phyloP scores from a whole-genome alignment of 2,888 invertebrate genomes.

The Tetheella fluctuosa region DNA sequence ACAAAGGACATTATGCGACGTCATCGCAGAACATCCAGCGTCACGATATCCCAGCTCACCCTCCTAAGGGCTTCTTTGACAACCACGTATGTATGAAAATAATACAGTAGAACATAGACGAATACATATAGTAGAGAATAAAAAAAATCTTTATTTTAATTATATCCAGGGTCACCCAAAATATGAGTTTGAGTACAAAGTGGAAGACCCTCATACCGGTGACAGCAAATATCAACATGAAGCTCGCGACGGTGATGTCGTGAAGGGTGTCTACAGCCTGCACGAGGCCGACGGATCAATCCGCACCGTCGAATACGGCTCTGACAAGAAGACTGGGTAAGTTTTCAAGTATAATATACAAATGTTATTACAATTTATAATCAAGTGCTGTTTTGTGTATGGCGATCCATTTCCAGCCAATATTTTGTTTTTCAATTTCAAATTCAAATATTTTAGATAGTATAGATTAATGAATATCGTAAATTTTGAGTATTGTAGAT shows the following conservation, averaged over 20 bases:
- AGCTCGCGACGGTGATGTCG: slow-evolving; percentile 82
- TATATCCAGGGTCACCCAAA: slow-evolving; percentile 71
- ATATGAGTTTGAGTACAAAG: slow-evolving; percentile 83
- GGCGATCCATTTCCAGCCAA: too few species aligned
- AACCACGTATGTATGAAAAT: slow-evolving; percentile 41
- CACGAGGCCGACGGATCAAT: slow-evolving; percentile 76
- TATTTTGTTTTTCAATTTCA: too few species aligned
- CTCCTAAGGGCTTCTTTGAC: slow-evolving; percentile 52
- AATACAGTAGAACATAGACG: too few species aligned
- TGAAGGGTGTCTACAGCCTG: slow-evolving; percentile 78
- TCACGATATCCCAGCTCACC: slow-evolving; percentile 47
- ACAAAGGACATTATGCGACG: slow-evolving; percentile 18
- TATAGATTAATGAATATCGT: too few species aligned
- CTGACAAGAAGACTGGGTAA: slow-evolving; percentile 75
- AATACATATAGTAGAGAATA: too few species aligned
- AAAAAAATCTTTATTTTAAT: slow-evolving; percentile 6
- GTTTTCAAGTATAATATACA: slow-evolving; percentile 16
- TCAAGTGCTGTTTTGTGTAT: too few species aligned
- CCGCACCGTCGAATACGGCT: slow-evolving; percentile 76
- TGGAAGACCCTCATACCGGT: slow-evolving; percentile 82
- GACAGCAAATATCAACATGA: slow-evolving; percentile 84
- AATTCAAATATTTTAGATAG: too few species aligned
- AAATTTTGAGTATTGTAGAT: too few species aligned
- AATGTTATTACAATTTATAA: too few species aligned
- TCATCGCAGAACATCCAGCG: slow-evolving; percentile 62